Evolutionary conservation across 1,140 invertebrate species (phyloP).

Genomic region (Bombyx mori): ASM3026992v2 NC_085127.1:9572001-9572500

Average conservation of each 20-base stretch:
- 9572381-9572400: no score
- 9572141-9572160: constrained; percentile 99
- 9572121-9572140: constrained; percentile 99
- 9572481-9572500: no score
- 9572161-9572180: constrained; percentile 99
- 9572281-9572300: no score
- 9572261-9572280: no score
- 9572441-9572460: no score
- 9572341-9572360: no score
- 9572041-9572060: constrained; percentile 98
- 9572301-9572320: no score
- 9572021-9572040: constrained; percentile 98
- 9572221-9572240: constrained; percentile 95
- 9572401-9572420: no score
- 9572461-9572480: no score
- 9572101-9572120: constrained; percentile 99
- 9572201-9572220: constrained; percentile 97
- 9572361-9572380: no score
- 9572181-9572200: constrained; percentile 99
- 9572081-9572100: constrained; percentile 98
- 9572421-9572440: no score
- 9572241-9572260: not conserved
- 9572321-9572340: no score
- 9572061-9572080: constrained; percentile 98
- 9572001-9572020: constrained; percentile 96